Conservation (phyloP, 1,140 invertebrate genomes). For the Aphidius ervi region DNA sequence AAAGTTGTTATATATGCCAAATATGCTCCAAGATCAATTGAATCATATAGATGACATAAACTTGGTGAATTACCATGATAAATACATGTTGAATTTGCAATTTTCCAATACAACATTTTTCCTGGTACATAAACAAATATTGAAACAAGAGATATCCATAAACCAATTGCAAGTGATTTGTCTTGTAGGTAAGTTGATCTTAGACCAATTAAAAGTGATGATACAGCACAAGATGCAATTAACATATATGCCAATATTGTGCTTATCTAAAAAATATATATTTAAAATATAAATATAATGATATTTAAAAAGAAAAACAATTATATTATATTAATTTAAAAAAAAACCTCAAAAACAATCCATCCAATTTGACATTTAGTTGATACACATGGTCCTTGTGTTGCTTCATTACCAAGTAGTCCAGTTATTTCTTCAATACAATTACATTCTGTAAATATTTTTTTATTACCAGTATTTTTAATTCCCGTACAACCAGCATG, state of each 20-base stretch:
- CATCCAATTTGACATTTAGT: constrained; percentile 53
- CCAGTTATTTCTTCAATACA: constrained; percentile 44
- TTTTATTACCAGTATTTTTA: constrained; percentile 41
- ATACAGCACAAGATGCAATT: constrained; percentile 50
- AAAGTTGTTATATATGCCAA: constrained; percentile 38
- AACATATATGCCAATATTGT: constrained; percentile 35
- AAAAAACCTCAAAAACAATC: constrained; percentile 53
- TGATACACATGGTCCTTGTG: constrained; percentile 56
- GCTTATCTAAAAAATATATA: constrained; percentile 30
- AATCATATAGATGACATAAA: constrained; percentile 37
- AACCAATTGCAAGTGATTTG: constrained; percentile 59
- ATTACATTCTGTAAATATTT: constrained; percentile 55
- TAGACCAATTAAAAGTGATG: constrained; percentile 57
- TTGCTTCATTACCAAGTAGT: constrained; percentile 40
- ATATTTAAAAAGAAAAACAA: neutral
- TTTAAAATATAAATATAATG: constrained; percentile 9
- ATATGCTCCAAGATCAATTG: constrained; percentile 35
- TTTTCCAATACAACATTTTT: constrained; percentile 54
- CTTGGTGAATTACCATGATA: constrained; percentile 34
- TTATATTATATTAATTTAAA: neutral
- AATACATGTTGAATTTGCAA: constrained; percentile 42
- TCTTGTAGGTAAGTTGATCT: constrained; percentile 55
- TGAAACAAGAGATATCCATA: constrained; percentile 52
- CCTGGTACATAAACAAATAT: constrained; percentile 57
- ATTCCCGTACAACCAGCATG: constrained; percentile 61